Conservation (phyloP, 2,113 vertebrate species). For the Cebus imitator region DNA sequence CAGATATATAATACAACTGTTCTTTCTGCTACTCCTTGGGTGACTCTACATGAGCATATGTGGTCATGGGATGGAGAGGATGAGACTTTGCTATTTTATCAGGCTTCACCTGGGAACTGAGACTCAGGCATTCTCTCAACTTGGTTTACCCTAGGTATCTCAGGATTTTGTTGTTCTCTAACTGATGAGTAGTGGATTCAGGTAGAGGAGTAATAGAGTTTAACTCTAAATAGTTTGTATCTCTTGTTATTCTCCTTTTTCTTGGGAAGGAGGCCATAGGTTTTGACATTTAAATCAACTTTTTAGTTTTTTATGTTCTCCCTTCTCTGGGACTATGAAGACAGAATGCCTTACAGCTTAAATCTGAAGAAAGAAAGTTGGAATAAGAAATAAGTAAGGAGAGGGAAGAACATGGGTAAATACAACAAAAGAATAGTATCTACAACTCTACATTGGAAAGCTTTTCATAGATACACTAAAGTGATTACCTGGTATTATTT, state of each 20-base stretch:
- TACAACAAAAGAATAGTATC: neutral
- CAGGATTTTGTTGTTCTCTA: neutral
- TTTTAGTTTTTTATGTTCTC: neutral
- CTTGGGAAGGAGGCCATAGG: neutral
- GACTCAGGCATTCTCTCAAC: neutral
- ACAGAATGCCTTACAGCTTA: neutral
- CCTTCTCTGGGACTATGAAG: neutral
- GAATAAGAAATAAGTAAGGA: neutral
- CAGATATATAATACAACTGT: rapidly evolving
- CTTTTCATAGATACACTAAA: neutral
- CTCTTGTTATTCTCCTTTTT: neutral
- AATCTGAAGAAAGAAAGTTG: neutral
- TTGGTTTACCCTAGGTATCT: neutral
- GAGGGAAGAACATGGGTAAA: neutral
- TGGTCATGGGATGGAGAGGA: rapidly evolving
- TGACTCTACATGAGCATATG: neutral
- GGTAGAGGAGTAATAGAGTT: neutral
- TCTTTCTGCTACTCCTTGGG: neutral
- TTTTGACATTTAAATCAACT: neutral
- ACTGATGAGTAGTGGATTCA: neutral
- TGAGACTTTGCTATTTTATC: neutral
- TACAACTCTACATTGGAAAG: neutral
- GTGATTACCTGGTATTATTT: neutral
- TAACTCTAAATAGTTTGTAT: neutral
- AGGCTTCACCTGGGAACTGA: neutral